Conservation (phyloP, 2,888 invertebrate species). For the Xanthorhoe designata region DNA sequence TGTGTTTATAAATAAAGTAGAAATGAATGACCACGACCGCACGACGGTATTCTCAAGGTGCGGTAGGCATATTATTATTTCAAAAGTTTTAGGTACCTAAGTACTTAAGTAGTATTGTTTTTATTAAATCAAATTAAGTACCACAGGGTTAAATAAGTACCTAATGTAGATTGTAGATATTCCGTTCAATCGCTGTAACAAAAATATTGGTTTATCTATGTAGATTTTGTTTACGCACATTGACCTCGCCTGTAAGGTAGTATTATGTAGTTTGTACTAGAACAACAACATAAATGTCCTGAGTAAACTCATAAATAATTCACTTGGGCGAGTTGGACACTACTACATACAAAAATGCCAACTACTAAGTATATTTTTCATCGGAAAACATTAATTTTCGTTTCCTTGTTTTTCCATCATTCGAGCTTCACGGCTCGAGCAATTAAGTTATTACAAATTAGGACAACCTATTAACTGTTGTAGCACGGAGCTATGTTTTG, state of each 20-base stretch:
- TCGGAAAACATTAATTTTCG: conserved; percentile 29
- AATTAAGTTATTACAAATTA: conserved; percentile 54
- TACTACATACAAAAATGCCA: conserved; percentile 16
- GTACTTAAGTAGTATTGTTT: no score
- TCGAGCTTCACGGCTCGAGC: conserved; percentile 42
- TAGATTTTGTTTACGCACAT: not conserved
- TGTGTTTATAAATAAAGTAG: no score
- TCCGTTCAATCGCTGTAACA: no score
- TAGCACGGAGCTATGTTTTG: conserved; percentile 35
- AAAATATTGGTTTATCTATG: not conserved
- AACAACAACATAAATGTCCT: conserved; percentile 29
- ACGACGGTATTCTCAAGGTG: no score
- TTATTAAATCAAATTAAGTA: no score
- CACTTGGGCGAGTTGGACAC: conserved; percentile 7
- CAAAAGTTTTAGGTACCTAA: no score
- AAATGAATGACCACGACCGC: no score
- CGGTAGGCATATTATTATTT: no score
- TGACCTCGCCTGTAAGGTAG: conserved; percentile 28
- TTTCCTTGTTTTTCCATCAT: conserved; percentile 43
- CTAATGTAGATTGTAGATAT: no score
- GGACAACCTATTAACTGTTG: conserved; percentile 45
- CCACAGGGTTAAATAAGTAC: no score
- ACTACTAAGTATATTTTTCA: conserved; percentile 12
- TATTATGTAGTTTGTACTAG: conserved; percentile 6
- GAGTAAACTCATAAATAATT: conserved; percentile 40